phyloP scores from a whole-genome alignment of 1,140 invertebrate species.

The Oedothorax gibbosus region DNA sequence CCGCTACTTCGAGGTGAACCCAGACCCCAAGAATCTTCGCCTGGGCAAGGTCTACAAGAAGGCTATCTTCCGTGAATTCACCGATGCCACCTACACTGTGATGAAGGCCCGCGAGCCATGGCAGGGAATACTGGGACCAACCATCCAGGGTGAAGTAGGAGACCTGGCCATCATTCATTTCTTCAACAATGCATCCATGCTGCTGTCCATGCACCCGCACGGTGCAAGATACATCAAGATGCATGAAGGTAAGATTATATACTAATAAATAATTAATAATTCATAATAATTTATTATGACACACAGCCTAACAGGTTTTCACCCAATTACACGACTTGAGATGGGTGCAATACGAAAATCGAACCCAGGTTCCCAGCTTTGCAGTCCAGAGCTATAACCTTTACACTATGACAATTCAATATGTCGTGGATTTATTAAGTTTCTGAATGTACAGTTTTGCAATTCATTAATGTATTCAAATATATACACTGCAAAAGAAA shows the following conservation, averaged over 20 bases:
- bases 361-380: too few relatives aligned
- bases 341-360: too few relatives aligned
- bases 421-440: too few relatives aligned
- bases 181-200: slow-evolving; percentile 54
- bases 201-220: slow-evolving; percentile 59
- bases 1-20: slow-evolving; percentile 28
- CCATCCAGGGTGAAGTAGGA: slow-evolving; percentile 64
- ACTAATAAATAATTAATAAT: too few relatives aligned
- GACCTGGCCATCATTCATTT: slow-evolving; percentile 63
- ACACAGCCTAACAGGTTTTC: too few relatives aligned
- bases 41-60: slow-evolving; percentile 50
- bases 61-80: slow-evolving; percentile 54
- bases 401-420: too few relatives aligned
- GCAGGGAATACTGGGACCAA: slow-evolving; percentile 65
- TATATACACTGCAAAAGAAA: too few relatives aligned
- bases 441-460: too few relatives aligned
- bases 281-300: too few relatives aligned
- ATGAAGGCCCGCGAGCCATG: slow-evolving; percentile 61
- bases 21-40: slow-evolving; percentile 19
- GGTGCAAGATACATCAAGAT: slow-evolving; percentile 49
- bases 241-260: slow-evolving; percentile 50
- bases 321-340: too few relatives aligned
- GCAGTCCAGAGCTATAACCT: too few relatives aligned
- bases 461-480: too few relatives aligned
- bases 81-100: slow-evolving; percentile 40